phyloP scores from a whole-genome alignment of 2,113 vertebrate genomes.

The Accipiter cooperii region DNA sequence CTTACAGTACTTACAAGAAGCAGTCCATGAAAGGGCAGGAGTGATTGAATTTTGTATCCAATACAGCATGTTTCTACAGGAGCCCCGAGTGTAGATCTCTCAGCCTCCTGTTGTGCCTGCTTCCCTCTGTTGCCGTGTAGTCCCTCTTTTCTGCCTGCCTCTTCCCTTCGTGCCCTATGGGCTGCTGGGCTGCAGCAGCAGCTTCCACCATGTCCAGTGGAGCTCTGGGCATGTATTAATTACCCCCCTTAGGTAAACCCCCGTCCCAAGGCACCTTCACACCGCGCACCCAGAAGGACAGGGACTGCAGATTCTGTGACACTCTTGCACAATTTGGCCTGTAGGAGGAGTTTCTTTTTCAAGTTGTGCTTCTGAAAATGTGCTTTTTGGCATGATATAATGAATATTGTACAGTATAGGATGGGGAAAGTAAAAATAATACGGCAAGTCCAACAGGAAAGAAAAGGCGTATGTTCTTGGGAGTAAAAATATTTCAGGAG shows the following conservation, averaged over 20 bases:
- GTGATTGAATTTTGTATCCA: not conserved
- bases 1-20: not conserved
- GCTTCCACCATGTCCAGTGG: not conserved
- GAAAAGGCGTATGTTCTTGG: not conserved
- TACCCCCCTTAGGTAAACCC: not conserved
- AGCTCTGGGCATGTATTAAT: not conserved
- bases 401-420: not conserved
- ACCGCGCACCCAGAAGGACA: rapidly evolving
- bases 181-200: not conserved
- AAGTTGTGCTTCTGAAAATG: not conserved
- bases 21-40: not conserved
- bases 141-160: not conserved
- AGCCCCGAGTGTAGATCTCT: not conserved
- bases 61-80: not conserved
- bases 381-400: not conserved
- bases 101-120: not conserved
- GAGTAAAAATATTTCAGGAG: not conserved
- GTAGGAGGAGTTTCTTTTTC: not conserved
- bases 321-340: not conserved
- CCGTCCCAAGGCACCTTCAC: not conserved
- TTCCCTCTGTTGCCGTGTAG: not conserved
- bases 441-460: not conserved
- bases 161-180: not conserved
- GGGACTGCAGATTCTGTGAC: not conserved
- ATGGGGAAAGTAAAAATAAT: not conserved